These are phyloP conservation scores for Zoanthus sansibaricus DNA, from an alignment of 92 coral and sea anemone genomes.

Conservation along the genomic window DNA sequence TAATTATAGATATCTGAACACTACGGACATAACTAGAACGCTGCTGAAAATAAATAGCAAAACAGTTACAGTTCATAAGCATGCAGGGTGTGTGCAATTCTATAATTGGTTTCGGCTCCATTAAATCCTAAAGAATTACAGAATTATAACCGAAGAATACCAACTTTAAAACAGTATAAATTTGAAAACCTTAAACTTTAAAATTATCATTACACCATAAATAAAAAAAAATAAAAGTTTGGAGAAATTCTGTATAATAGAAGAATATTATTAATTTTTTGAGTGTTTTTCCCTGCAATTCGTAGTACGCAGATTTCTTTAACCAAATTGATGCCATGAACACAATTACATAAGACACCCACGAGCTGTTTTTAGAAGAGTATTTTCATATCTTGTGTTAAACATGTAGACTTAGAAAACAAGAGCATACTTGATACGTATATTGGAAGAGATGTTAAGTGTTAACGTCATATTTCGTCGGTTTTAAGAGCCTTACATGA, in stretches of 20 bases:
- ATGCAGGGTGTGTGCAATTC: no score
- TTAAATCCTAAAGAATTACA: no score
- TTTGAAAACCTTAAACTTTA: no score
- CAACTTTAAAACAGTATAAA: no score
- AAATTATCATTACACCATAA: no score
- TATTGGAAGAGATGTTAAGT: not conserved
- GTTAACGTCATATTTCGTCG: not conserved
- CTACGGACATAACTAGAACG: no score
- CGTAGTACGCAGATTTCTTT: not conserved
- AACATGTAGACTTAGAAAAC: not conserved
- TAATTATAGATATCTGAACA: no score
- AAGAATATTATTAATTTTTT: not conserved
- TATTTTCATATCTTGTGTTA: not conserved
- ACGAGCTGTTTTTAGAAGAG: not conserved
- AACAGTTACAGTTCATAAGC: no score
- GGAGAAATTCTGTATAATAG: not conserved
- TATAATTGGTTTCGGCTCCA: no score
- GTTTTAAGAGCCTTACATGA: not conserved
- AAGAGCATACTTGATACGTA: not conserved
- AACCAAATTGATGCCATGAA: not conserved
- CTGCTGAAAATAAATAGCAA: no score
- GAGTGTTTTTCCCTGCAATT: not conserved
- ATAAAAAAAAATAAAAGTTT: not conserved
- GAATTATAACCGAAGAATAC: no score
- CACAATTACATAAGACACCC: not conserved